Evolutionary conservation across 2,888 invertebrate genomes (phyloP).

Genomic region (Phoenoteleia sp.): DNA sequence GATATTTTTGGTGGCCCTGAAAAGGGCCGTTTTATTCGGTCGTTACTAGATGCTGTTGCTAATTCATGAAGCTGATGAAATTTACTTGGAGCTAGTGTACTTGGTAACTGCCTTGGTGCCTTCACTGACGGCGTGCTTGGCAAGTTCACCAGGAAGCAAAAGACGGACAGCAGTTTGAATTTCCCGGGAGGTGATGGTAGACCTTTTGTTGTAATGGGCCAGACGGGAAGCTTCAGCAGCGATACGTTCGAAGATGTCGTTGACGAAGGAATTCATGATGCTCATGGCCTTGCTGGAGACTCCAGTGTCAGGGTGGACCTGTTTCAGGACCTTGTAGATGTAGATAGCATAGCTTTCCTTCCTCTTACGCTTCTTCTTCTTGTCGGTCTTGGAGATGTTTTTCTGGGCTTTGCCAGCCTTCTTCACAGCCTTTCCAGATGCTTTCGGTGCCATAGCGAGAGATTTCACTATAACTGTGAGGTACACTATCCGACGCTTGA

Average conservation of each 20-base stretch:
- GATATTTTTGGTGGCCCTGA: slow-evolving; percentile 2
- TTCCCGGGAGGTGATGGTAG: too few relatives aligned
- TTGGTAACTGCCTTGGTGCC: slow-evolving; percentile 87
- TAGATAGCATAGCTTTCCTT: slow-evolving; percentile 87
- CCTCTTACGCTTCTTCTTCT: slow-evolving; percentile 82
- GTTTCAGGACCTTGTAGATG: slow-evolving; percentile 88
- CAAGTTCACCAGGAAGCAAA: slow-evolving; percentile 5
- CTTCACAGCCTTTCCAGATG: slow-evolving; percentile 82
- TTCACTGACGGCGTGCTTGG: too few relatives aligned
- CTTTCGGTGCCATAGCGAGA: slow-evolving; percentile 77
- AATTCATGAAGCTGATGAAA: neutral
- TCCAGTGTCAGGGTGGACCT: slow-evolving; percentile 88
- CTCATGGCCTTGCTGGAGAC: slow-evolving; percentile 82
- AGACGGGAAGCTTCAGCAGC: slow-evolving; percentile 34
- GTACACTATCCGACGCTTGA: too few relatives aligned
- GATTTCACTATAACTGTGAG: too few relatives aligned
- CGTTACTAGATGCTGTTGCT: too few relatives aligned
- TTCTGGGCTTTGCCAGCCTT: slow-evolving; percentile 86
- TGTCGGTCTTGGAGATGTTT: slow-evolving; percentile 82
- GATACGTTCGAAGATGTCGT: slow-evolving; percentile 37
- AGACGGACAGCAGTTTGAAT: too few relatives aligned
- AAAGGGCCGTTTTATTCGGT: neutral
- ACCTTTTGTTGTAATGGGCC: slow-evolving; percentile 30
- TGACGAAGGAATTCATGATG: slow-evolving; percentile 40
- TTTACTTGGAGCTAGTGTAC: slow-evolving; percentile 86